Conservation (phyloP, 2,888 invertebrate genomes). For the Mechanitis messenoides region DNA sequence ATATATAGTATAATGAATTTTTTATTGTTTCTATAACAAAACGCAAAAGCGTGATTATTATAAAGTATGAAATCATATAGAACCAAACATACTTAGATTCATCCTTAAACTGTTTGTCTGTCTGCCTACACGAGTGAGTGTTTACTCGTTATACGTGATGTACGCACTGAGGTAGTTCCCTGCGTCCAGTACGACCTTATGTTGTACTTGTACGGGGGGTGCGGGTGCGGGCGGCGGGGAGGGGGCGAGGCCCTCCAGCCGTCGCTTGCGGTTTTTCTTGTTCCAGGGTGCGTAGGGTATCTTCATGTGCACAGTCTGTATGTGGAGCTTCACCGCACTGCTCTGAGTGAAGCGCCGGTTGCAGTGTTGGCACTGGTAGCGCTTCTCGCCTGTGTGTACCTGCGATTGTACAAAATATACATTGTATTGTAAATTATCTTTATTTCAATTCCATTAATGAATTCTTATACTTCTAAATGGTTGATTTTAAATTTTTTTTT, state of each 20-base stretch:
- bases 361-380: slow-evolving; percentile 67
- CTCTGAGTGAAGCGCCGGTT: slow-evolving; percentile 67
- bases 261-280: slow-evolving; percentile 59
- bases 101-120: too few relatives aligned
- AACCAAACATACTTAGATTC: too few relatives aligned
- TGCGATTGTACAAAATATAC: slow-evolving; percentile 26
- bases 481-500: too few relatives aligned
- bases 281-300: slow-evolving; percentile 72
- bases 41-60: too few relatives aligned
- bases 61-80: too few relatives aligned
- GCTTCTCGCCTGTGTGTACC: slow-evolving; percentile 70
- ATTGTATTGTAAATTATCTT: too few relatives aligned
- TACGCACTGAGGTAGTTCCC: slow-evolving; percentile 29
- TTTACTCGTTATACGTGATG: slow-evolving; percentile 27
- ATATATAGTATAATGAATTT: too few relatives aligned
- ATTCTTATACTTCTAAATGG: too few relatives aligned
- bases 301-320: slow-evolving; percentile 68
- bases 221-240: slow-evolving; percentile 15
- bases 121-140: too few relatives aligned
- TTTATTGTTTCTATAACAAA: too few relatives aligned
- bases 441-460: too few relatives aligned
- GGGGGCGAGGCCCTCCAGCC: slow-evolving; percentile 45
- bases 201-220: slow-evolving; percentile 9
- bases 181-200: slow-evolving; percentile 17
- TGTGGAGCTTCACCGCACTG: slow-evolving; percentile 69